These are phyloP conservation scores for Rhinatrema bivittatum DNA, from an alignment of 2,797 vertebrate genomes.

Conservation along the genomic window DNA sequence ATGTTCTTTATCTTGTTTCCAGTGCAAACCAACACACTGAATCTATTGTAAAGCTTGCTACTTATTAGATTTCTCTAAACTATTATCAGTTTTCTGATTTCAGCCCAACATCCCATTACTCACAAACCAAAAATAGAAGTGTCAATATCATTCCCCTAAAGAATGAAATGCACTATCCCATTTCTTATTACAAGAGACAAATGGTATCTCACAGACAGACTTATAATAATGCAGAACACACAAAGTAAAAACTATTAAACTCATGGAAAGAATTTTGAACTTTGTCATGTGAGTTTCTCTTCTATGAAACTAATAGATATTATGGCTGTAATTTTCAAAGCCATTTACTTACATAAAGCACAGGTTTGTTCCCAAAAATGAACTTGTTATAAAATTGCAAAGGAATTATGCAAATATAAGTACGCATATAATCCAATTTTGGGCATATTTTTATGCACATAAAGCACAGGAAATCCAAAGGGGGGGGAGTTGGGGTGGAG, in stretches of 20 bases:
- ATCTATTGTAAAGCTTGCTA: background rate
- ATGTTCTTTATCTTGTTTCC: conserved; percentile 1
- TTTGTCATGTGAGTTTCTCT: background rate
- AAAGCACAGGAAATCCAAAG: too few species aligned
- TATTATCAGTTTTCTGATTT: background rate
- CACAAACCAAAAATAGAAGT: conserved; percentile 36
- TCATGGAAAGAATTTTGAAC: background rate
- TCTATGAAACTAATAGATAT: too few species aligned
- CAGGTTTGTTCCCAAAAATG: too few species aligned
- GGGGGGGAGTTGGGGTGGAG: too few species aligned
- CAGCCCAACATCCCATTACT: conserved; percentile 9
- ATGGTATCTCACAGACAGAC: conserved; percentile 2
- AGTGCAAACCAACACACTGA: conserved; percentile 7
- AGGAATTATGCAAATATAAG: too few species aligned
- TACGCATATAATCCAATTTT: too few species aligned
- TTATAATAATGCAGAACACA: background rate
- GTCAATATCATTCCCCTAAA: conserved; percentile 26
- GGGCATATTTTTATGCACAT: too few species aligned
- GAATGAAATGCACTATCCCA: conserved; percentile 10
- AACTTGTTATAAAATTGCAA: too few species aligned
- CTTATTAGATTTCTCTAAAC: conserved; percentile 6
- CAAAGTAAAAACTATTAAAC: background rate
- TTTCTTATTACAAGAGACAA: conserved; percentile 23
- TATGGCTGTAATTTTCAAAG: too few species aligned
- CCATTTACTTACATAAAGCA: too few species aligned